These are phyloP conservation scores for Lochmaea crataegi DNA, from an alignment of 2,888 invertebrate species.

Conservation along the genomic window DNA sequence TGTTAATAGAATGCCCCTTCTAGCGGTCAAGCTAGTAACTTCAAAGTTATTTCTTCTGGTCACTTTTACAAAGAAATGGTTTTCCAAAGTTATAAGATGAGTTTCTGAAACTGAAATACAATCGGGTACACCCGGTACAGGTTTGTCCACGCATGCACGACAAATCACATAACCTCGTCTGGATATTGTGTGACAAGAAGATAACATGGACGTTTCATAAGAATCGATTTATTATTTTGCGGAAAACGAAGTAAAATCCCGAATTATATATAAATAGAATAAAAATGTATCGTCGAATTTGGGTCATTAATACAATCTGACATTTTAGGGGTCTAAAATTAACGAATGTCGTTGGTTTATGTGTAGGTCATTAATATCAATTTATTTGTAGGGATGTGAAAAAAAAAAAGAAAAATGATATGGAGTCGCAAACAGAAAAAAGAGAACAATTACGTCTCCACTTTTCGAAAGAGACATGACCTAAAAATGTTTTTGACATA, in stretches of 20 bases:
- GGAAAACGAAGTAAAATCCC: not conserved
- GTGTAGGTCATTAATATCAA: constrained; percentile 26
- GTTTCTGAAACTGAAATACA: too few relatives aligned
- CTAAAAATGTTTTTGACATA: not conserved
- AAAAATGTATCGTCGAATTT: not conserved
- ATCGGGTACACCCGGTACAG: too few relatives aligned
- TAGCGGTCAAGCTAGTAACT: too few relatives aligned
- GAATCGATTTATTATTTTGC: too few relatives aligned
- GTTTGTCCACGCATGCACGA: too few relatives aligned
- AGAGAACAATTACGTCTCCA: not conserved
- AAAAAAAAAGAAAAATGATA: not conserved
- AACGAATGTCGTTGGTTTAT: constrained; percentile 30
- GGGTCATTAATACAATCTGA: constrained; percentile 25
- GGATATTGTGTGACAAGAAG: too few relatives aligned
- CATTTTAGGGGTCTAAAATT: constrained; percentile 34
- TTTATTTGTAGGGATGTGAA: constrained; percentile 27
- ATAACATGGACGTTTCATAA: too few relatives aligned
- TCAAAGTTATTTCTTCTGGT: too few relatives aligned
- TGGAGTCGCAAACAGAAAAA: not conserved
- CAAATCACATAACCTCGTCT: too few relatives aligned
- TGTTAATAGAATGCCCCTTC: too few relatives aligned
- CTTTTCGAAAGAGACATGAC: not conserved
- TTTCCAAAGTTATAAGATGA: too few relatives aligned
- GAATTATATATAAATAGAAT: constrained; percentile 1
- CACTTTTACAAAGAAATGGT: too few relatives aligned